phyloP scores from a whole-genome alignment of 2,888 invertebrate species.

The Eledona agricola region DNA sequence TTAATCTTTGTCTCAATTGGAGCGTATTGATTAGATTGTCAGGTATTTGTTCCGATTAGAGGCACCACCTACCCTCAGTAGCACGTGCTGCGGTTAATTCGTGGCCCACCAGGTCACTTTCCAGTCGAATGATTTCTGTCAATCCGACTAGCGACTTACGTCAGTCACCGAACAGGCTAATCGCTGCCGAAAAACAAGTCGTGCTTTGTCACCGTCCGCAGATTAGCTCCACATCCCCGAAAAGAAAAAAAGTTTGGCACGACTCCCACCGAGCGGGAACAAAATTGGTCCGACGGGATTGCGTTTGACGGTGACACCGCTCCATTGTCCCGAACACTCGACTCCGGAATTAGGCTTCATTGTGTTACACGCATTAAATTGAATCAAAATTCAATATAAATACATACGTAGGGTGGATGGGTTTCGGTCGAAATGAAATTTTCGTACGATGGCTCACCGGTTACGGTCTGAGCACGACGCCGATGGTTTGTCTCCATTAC shows the following conservation, averaged over 20 bases:
- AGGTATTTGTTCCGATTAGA: conserved; percentile 8
- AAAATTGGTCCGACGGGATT: conserved; percentile 49
- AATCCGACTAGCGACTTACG: conserved; percentile 40
- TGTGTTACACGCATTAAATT: conserved; percentile 51
- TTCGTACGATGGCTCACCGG: conserved; percentile 21
- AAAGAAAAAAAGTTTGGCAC: conserved; percentile 42
- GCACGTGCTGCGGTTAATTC: no score
- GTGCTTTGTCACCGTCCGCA: conserved; percentile 52
- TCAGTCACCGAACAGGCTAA: conserved; percentile 43
- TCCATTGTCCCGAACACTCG: conserved; percentile 47
- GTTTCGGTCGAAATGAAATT: conserved; percentile 27
- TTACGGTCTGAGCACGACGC: conserved; percentile 1
- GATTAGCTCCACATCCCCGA: conserved; percentile 42
- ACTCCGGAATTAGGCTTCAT: conserved; percentile 52
- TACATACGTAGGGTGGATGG: conserved; percentile 32
- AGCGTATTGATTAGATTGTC: no score
- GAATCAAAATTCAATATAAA: conserved; percentile 56
- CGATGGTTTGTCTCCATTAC: conserved; percentile 29
- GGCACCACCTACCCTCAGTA: no score
- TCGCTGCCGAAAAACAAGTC: conserved; percentile 47
- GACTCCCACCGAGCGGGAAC: conserved; percentile 46
- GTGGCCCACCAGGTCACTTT: conserved; percentile 28
- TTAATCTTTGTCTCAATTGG: no score
- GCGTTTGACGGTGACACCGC: conserved; percentile 46
- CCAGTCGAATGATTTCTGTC: conserved; percentile 42